Evolutionary conservation across 2,888 invertebrate species (phyloP), one percentile per base, ranked within the genome.

Genomic region (Plebejus argus): DNA sequence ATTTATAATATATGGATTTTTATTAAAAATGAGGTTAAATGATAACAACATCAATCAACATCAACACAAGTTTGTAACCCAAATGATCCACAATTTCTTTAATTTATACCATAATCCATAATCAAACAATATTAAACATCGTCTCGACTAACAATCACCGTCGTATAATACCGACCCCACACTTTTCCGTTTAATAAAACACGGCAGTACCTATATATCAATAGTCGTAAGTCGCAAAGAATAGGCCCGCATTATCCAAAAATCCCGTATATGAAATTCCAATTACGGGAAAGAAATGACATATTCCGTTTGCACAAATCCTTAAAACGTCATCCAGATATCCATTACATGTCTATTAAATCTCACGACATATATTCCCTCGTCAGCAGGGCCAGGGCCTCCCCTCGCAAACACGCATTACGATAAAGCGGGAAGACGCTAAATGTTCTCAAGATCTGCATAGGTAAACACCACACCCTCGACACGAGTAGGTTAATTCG

Each of bases 321-420:
- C 94, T 94, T 93, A 93, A 93, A 93, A 91, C 90, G 94, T 93
- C 94, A 94, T 94, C 92, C 93, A 93, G 93, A 94, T 93, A 94
- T 94, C 94, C 93, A 94, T 94, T 93, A 94, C 94, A 94, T 93
- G 92, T 93, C 92, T 93, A 94, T 94, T 94, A 94, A 93, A 93
- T 93, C 94, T 93, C 91, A 93, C 93, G 94, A 94, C 94, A 93
- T 93, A 93, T 93, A 93, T 93, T 93, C 90, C 90, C 86, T 89
- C 86, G 92, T 93, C 92, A 92, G 91, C 93, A 91, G 87, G 85
- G 88, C 82, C 93, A 91, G 87, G 85, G 88, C 82, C 85, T 90
- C 92, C 94, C 93, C 93, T 92, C 88, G 93, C 93, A 93, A 93
- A 93, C 92, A 93, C 86, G 87, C 92, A 93, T 93, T 92, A 92